Evolutionary conservation across 2,888 invertebrate species (phyloP), one percentile per base, ranked within the genome.

Genomic region (Caenorhabditis zanzibari): DNA sequence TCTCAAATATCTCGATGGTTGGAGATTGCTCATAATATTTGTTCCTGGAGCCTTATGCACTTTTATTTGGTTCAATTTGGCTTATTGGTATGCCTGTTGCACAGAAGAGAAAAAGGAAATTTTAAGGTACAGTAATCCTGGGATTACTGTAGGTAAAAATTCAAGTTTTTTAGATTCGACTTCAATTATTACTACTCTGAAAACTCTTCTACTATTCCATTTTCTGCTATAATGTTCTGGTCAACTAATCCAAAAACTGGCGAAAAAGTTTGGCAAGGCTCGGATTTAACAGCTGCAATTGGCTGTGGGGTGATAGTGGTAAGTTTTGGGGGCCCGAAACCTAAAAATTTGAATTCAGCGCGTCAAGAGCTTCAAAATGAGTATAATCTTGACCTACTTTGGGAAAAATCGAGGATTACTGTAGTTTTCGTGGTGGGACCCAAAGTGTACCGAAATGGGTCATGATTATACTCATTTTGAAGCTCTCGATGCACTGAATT

Each of bases 31-130:
- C 10, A 19, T 22, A 19, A 19, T 61, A 0, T 61, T 61, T 14
- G 1, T 61, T 14, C 61, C 61, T 1, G n/a, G 38, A 14, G n/a
- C 41, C 24, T 1, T 61, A 14, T 61, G 22, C 61, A 61, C 61
- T 41, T 61, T 41, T 22, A 14, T 61, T 16, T 61, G 61, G 61
- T 61, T 61, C 9, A 38, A 61, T 12, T 19, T 61, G 41, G 61
- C 61, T n/a, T 61, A 24, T 12, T 61, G 41, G 41, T 61, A 41
- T 24, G 61, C 61, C 1, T 61, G 61, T 41, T 61, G 61, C 14
- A 61, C 61, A 1, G 38, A 35, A 5, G 61, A 61, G 24, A 61
- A 61, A 16, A 22, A 38, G 24, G 61, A 61, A 14, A 2, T 61
- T 22, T 22, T 61, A 14, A 38, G 59, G 59, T 59, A 54, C 35